Percentiles rank a stretch among this genome's conserved stretches.
Conservation (phyloP, 1,140 invertebrate species). For the Caenorhabditis remanei region DNA sequence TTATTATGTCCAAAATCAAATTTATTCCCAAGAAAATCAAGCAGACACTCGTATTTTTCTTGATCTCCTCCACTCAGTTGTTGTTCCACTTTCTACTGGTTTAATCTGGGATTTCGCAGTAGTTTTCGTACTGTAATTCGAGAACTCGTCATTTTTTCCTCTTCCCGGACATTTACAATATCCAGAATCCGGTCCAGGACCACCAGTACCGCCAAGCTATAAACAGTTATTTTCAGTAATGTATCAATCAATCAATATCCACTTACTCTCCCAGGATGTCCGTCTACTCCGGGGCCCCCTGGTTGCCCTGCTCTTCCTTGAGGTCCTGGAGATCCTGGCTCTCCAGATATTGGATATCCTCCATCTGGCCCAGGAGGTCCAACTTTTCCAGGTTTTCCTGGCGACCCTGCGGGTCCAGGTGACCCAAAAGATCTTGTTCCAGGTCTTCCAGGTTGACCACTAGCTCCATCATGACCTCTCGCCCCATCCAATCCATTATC, state of each 20-base stretch:
- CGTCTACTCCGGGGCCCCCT: constrained; percentile 13
- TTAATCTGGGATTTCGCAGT: not conserved
- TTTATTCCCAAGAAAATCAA: no score
- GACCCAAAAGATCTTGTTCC: not conserved
- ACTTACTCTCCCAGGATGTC: constrained; percentile 18
- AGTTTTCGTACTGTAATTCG: not conserved
- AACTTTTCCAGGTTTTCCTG: not conserved
- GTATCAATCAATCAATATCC: not conserved
- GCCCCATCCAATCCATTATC: not conserved
- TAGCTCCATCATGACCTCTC: constrained; percentile 25
- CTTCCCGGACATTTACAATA: constrained; percentile 55
- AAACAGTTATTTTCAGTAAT: not conserved
- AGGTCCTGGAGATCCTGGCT: constrained; percentile 24
- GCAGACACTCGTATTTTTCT: not conserved
- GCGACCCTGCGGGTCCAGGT: not conserved
- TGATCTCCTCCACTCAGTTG: not conserved
- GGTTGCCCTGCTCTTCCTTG: constrained; percentile 22
- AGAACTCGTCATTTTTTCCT: constrained; percentile 26
- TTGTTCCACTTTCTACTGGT: not conserved
- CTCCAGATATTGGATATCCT: not conserved
- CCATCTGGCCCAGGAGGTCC: constrained; percentile 36
- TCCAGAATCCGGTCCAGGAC: constrained; percentile 38
- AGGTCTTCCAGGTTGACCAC: constrained; percentile 20
- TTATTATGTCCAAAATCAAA: no score
- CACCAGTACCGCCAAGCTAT: constrained; percentile 26